A percentile compares a stretch with the other conserved stretches of the same genome.
Conservation (phyloP, 2,113 vertebrate species). For the Psittacula cyanocephala region DNA sequence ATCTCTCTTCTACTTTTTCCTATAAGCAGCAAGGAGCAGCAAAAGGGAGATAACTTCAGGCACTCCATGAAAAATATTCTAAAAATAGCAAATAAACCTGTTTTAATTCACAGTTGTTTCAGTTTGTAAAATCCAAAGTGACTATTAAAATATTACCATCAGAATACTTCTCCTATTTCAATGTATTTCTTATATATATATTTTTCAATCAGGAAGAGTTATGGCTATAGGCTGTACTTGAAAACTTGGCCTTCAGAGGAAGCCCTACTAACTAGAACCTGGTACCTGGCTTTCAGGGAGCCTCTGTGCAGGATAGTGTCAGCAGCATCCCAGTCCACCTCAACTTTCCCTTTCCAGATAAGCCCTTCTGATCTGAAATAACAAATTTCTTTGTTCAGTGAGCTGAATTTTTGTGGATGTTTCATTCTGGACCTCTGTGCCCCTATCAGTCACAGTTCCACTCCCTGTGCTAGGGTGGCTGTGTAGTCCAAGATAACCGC, state of each 20-base stretch:
- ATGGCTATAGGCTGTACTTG: background rate
- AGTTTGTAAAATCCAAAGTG: background rate
- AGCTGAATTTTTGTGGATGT: background rate
- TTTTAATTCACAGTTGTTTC: background rate
- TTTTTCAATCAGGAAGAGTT: background rate
- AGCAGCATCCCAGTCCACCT: background rate
- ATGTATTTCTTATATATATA: background rate
- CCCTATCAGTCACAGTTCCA: fast-evolving
- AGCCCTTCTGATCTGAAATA: background rate
- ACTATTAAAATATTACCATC: background rate
- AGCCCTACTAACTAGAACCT: fast-evolving
- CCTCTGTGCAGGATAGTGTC: background rate
- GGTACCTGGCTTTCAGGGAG: background rate
- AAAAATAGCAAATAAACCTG: background rate
- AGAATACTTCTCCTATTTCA: background rate
- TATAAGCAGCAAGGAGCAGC: background rate
- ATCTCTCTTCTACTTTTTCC: background rate
- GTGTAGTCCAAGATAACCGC: background rate
- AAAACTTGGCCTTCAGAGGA: background rate
- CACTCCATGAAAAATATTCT: background rate
- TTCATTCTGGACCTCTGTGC: background rate
- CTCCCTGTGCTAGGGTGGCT: background rate
- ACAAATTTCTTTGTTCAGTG: background rate
- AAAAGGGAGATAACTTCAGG: background rate
- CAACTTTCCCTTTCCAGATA: background rate